Percentiles rank a stretch among this genome's conserved stretches.
Evolutionary conservation across 2,797 vertebrate species (phyloP).

Genomic region (Hafferia zeledoni): DNA sequence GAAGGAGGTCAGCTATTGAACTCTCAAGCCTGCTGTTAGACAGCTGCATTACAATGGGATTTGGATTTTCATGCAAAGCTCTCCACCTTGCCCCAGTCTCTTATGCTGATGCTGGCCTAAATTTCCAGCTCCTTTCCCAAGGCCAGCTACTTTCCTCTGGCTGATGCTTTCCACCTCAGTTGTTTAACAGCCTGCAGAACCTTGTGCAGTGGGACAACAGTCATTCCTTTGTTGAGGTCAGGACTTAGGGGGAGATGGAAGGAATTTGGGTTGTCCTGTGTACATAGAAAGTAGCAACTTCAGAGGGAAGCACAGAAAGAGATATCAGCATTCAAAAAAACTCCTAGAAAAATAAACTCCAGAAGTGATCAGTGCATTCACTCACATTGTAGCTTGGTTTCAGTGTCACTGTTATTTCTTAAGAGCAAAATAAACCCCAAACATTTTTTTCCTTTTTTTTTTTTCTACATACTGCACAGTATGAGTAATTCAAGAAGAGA

Average conservation of each 20-base stretch:
- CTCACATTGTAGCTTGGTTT: not conserved
- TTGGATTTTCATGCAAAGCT: not conserved
- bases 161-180: not conserved
- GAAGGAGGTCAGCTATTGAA: not conserved
- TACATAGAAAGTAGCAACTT: not conserved
- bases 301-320: not conserved
- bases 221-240: slow-evolving; percentile 44
- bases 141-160: not conserved
- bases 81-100: not conserved
- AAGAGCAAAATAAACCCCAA: slow-evolving; percentile 46
- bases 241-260: slow-evolving; percentile 28
- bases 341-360: not conserved
- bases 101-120: not conserved
- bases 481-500: slow-evolving; percentile 69
- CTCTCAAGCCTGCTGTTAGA: not conserved
- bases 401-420: slow-evolving; percentile 49
- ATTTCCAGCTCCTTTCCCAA: not conserved
- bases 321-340: not conserved
- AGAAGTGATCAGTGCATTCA: not conserved
- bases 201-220: slow-evolving; percentile 34
- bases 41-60: not conserved
- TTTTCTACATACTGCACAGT: slow-evolving; percentile 57
- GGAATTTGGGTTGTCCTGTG: slow-evolving; percentile 23
- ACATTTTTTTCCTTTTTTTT: slow-evolving; percentile 13
- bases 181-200: slow-evolving; percentile 17